Evolutionary conservation across 1,140 invertebrate genomes (phyloP), one percentile per base, ranked within the genome.

Genomic region (Drosophila bipectinata): DNA sequence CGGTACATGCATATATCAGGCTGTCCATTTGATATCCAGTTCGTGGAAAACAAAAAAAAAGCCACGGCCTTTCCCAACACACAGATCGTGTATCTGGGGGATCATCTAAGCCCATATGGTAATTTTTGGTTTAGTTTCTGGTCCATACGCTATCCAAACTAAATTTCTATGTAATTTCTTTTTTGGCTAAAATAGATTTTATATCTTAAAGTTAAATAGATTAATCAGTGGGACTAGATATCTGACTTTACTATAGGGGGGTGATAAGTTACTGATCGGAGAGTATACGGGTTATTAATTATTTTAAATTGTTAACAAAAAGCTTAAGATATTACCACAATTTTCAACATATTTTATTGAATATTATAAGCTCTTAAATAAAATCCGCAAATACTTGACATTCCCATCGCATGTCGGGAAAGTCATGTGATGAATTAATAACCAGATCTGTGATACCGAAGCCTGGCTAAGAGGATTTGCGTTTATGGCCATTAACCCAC

Each of bases 391-490:
- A 2, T 44, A 3, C 10, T 44, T 14, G 26, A n/a, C 9, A 15
- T 9, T 26, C 56, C 26, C 18, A 8, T 53, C 7, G 8, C 30
- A 28, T 59, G 24, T 12, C 47, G 4, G 1, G 14, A 21, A 8
- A 14, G 28, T 8, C 67, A 55, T 49, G 63, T 32, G 44, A 71
- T 69, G 67, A 71, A 69, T 71, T 57, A 71, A 71, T 69, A 57
- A 69, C 49, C 63, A 26, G 73, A 54, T 15, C n/a, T 44, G 5
- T 9, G 47, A 28, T 52, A 12, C 30, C 8, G 48, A 3, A 47
- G 49, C 64, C 41, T 4, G 26, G 34, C 41, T 66, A 75, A 75
- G 72, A 71, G 71, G 72, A 75, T 75, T 75, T 75, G 71, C 59
- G 53, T 64, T 54, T 53, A 48, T 64, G 72, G 60, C 52, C 72